Evolutionary conservation across 2,797 vertebrate species (phyloP), one percentile per base, ranked within the genome.

Genomic region (Heliangelus exortis): DNA sequence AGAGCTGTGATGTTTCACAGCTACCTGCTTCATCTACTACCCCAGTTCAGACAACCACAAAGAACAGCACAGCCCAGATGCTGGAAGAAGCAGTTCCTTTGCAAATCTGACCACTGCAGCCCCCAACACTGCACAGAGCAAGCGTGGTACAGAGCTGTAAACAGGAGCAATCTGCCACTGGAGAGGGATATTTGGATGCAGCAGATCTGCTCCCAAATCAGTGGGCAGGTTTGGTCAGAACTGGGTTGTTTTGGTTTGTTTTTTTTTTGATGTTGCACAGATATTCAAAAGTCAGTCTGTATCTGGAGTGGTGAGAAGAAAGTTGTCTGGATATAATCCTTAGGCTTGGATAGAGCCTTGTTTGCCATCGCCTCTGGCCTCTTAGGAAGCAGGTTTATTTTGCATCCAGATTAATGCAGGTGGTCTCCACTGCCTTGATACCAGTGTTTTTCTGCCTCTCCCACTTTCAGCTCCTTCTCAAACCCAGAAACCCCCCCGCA

Each of bases 81-180:
- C 41, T 80, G 68, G 48, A 69, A 79, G 63, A 48, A 92, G 33
- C 41, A 31, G 58, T 41, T 66, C 18, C 69, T 87, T 62, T 84
- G 63, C 33, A 57, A 63, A 72, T n/a, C 55, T 48, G 21, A 79
- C 19, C 0, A 1, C 41, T 7, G 18, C n/a, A 62, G 78, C 67
- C 13, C 15, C 53, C 45, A 0, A 3, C 6, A 4, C 23, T 13
- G 34, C 0, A 2, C 51, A 33, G 51, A 36, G 67, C 3, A 3
- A 66, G 65, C 1, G 1, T 6, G 58, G 53, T n/a, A 17, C 0
- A 1, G 80, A 41, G 54, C 9, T 29, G 61, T 16, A 39, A 39
- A 29, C 10, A 12, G 57, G 66, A 28, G 39, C 1, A 0, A 39
- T 23, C 41, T 61, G 54, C 0, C 1, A 3, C 26, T 16, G 33